These are phyloP conservation scores for Aleiodes leptofemur DNA, from an alignment of 2,888 invertebrate genomes.

Conservation along the genomic window DNA sequence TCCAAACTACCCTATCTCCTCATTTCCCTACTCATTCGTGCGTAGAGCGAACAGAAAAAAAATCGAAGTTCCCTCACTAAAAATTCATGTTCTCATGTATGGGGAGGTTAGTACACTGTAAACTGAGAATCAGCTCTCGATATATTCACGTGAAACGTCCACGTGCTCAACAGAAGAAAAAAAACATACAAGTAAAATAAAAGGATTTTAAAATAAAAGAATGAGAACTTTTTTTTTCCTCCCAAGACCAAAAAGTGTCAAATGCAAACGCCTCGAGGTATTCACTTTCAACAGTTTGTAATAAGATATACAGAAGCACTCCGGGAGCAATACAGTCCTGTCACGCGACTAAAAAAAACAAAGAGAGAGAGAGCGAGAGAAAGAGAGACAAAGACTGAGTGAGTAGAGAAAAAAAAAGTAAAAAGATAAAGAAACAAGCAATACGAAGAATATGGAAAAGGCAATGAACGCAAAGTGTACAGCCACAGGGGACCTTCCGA, in stretches of 20 bases:
- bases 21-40: too few relatives aligned
- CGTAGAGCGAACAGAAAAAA: too few relatives aligned
- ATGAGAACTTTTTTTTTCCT: not conserved
- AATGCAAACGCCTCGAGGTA: constrained; percentile 29
- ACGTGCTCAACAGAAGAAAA: not conserved
- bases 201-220: not conserved
- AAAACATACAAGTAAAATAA: not conserved
- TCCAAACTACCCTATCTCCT: too few relatives aligned
- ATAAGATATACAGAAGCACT: constrained; percentile 35
- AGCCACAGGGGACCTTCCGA: constrained; percentile 45
- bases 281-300: constrained; percentile 39
- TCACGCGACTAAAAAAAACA: constrained; percentile 22
- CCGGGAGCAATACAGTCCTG: constrained; percentile 15
- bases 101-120: not conserved
- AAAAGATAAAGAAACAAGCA: constrained; percentile 4
- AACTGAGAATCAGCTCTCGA: not conserved
- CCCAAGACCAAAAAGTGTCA: constrained; percentile 12
- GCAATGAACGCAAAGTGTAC: constrained; percentile 20
- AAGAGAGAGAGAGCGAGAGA: not conserved
- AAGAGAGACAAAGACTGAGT: not conserved
- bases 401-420: too few relatives aligned
- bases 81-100: not conserved
- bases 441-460: constrained; percentile 32
- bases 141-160: not conserved
- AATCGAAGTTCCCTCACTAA: too few relatives aligned